These are phyloP conservation scores for Enteromius anoplus DNA, from an alignment of 2,797 vertebrate species.

Conservation along the genomic window DNA sequence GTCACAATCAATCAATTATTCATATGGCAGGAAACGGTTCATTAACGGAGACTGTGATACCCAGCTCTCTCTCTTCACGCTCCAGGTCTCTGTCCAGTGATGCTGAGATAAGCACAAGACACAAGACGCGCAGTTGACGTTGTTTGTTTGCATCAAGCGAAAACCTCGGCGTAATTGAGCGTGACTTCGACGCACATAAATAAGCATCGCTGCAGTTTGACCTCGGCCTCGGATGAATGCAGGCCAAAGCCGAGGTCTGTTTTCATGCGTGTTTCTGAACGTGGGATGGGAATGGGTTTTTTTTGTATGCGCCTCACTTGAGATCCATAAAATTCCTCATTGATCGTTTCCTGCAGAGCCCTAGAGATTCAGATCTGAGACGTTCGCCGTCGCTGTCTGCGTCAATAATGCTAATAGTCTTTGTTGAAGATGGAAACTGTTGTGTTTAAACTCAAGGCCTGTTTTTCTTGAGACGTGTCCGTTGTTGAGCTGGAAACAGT, in stretches of 20 bases:
- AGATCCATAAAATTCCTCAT: conserved; percentile 41
- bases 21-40: conserved; percentile 38
- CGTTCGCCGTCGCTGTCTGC: conserved; percentile 40
- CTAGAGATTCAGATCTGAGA: conserved; percentile 46
- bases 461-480: neutral
- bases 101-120: conserved; percentile 25
- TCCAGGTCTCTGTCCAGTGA: neutral
- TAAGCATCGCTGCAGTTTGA: neutral
- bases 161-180: neutral
- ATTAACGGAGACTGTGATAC: conserved; percentile 31
- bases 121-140: conserved; percentile 6
- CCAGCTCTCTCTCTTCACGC: conserved; percentile 13
- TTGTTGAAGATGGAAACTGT: conserved; percentile 22
- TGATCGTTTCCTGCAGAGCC: conserved; percentile 35
- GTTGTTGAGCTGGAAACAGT: neutral
- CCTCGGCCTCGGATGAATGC: too few relatives aligned
- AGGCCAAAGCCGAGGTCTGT: neutral
- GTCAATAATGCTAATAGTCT: conserved; percentile 78
- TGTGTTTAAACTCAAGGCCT: neutral
- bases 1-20: conserved; percentile 44
- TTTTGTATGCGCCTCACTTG: conserved; percentile 12
- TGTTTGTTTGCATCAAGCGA: conserved; percentile 21
- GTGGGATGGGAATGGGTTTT: neutral
- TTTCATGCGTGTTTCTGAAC: conserved; percentile 1
- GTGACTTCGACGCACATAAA: conserved; percentile 16